Evolutionary conservation across 2,888 invertebrate species (phyloP), one percentile per base, ranked within the genome.

Genomic region (Drosophila recens): DNA sequence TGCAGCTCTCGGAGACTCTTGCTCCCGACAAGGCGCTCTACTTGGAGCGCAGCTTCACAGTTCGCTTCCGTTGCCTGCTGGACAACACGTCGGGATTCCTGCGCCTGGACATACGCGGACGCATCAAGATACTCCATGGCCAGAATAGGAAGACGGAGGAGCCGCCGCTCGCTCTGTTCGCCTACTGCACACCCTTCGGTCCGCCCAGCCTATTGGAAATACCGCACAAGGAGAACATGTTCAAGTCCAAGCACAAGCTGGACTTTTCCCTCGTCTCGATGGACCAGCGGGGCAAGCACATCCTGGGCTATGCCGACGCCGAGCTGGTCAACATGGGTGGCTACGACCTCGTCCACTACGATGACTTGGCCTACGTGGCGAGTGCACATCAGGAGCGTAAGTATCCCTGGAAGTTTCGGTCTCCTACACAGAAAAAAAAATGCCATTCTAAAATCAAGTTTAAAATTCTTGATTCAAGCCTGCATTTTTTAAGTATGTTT

Each of bases 41-140:
- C 84, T 94, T 99, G 87, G 99, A 99, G 93, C 95, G 99, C 88
- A 98, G 98, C 93, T 99, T 99, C 92, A 99, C 99, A 75, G 99
- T 99, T 90, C 95, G 99, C 92, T 99, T 99, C 95, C 96, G 99
- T 90, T 99, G 99, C 94, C 95, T 99, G 40, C 94, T 99, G 90
- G 99, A 99, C 94, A 99, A 99, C 93, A 99, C 99, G 90, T 99
- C 99, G 89, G 99, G 99, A 72, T 99, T 99, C 93, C 95, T 99
- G 69, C 96, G 99, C 91, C 94, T 99, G 93, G 99, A 99, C 93
- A 99, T 99, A 87, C 96, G 98, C 91, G 99, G 99, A 52, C 95
- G 98, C 77, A 97, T 99, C 61, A 97, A 98, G 93, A 96, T 98
- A 0, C 95, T 99, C 6, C 98, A 99, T 91, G 99, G 99, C 0